Evolutionary conservation across 2,797 vertebrate genomes (phyloP).

Genomic region (Aselliscus stoliczkanus): DNA sequence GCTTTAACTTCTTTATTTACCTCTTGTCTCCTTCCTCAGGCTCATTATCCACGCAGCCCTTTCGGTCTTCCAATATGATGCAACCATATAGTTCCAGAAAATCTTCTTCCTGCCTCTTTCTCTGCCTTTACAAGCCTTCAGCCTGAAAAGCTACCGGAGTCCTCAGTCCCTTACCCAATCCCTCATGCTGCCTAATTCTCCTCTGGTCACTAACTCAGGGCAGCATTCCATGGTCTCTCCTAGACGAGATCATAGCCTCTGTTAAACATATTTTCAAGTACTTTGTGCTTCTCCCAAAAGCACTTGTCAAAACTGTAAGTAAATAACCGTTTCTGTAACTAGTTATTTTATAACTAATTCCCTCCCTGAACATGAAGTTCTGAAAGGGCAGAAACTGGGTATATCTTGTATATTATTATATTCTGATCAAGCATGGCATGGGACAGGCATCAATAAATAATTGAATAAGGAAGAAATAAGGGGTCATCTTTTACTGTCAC

Average conservation of each 20-base stretch:
- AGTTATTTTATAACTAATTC: background rate
- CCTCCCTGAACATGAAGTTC: background rate
- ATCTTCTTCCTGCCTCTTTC: background rate
- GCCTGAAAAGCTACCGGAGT: background rate
- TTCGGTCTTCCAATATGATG: background rate
- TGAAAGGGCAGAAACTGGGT: background rate
- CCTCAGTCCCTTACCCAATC: background rate
- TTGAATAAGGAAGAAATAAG: background rate
- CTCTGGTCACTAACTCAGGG: background rate
- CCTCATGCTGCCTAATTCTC: background rate
- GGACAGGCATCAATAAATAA: background rate
- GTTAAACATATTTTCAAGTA: background rate
- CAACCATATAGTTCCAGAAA: background rate
- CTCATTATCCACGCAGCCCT: background rate
- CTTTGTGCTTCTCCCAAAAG: background rate
- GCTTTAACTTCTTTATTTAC: background rate
- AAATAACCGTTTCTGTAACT: background rate
- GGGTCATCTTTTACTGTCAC: background rate
- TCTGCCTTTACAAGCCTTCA: background rate
- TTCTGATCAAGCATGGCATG: background rate
- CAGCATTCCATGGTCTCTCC: background rate
- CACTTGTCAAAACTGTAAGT: background rate
- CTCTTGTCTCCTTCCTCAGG: background rate
- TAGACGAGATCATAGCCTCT: background rate
- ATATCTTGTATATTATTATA: background rate